Evolutionary conservation across 2,797 vertebrate genomes (phyloP).

Genomic region (Aythya fuligula): DNA sequence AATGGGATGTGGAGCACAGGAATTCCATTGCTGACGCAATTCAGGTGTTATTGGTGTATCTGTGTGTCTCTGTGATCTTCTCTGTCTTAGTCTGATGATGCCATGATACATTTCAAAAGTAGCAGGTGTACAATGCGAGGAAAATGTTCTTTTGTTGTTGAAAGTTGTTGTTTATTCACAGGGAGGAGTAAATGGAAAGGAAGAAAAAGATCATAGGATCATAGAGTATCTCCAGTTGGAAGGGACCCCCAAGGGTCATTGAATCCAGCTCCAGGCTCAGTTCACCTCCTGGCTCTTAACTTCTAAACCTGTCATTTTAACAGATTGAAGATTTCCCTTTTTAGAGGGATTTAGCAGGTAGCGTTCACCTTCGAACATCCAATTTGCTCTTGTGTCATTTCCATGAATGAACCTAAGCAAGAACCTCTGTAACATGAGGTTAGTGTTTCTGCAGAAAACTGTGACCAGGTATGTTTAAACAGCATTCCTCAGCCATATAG

Average conservation of each 20-base stretch:
- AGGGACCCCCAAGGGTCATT: too few species aligned
- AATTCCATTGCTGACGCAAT: neutral
- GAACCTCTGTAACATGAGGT: neutral
- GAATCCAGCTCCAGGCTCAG: neutral
- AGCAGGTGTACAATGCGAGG: too few species aligned
- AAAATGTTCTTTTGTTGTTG: neutral
- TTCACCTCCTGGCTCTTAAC: neutral
- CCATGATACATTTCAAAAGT: neutral
- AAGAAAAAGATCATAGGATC: neutral
- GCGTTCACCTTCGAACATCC: neutral
- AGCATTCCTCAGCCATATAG: neutral
- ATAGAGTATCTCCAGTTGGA: neutral
- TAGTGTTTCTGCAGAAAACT: neutral
- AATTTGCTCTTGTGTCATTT: neutral
- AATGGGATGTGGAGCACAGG: too few species aligned
- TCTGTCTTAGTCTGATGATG: neutral
- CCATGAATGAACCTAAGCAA: neutral
- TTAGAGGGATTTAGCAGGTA: neutral
- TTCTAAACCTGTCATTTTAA: neutral
- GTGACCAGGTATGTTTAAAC: neutral
- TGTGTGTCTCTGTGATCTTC: neutral
- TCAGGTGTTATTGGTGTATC: neutral
- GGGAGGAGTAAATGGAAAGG: neutral
- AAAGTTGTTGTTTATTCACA: neutral
- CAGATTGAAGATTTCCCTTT: neutral